phyloP scores from a whole-genome alignment of 1,140 invertebrate genomes.

The Drosophila lowei region DNA sequence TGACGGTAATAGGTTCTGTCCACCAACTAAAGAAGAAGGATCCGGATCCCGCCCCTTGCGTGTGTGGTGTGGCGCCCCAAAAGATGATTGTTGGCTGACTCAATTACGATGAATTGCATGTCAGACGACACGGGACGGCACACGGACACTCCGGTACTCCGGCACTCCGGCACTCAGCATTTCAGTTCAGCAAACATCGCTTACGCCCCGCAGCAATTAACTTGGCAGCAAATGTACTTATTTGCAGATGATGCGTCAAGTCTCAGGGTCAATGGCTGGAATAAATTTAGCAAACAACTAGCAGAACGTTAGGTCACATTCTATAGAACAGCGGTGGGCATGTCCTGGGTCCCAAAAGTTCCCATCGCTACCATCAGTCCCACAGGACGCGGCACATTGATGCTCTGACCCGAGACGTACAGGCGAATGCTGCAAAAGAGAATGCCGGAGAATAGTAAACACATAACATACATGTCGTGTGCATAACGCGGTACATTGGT shows the following conservation, averaged over 20 bases:
- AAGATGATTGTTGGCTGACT: conserved; percentile 47
- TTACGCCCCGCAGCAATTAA: conserved; percentile 42
- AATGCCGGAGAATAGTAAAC: too few species aligned
- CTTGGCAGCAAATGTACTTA: conserved; percentile 21
- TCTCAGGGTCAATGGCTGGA: conserved; percentile 10
- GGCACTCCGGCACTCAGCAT: conserved; percentile 36
- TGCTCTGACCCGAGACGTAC: too few species aligned
- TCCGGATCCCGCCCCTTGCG: conserved; percentile 7
- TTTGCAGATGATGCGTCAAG: conserved; percentile 51
- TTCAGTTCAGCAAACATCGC: conserved; percentile 41
- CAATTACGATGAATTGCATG: conserved; percentile 53
- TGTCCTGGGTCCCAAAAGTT: too few species aligned
- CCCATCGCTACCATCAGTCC: too few species aligned
- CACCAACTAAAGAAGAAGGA: conserved; percentile 9
- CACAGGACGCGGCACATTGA: too few species aligned
- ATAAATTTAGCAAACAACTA: conserved; percentile 29
- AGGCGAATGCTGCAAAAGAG: too few species aligned
- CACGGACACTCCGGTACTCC: conserved; percentile 14
- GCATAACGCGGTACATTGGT: too few species aligned
- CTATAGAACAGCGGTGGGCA: too few species aligned
- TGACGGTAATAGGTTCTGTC: conserved; percentile 37
- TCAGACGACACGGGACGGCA: conserved; percentile 26
- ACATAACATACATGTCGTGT: too few species aligned
- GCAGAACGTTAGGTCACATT: too few species aligned
- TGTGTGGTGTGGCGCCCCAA: conserved; percentile 36